Evolutionary conservation across 2,888 invertebrate genomes (phyloP).

Genomic region (Gnatocerus cornutus): DNA sequence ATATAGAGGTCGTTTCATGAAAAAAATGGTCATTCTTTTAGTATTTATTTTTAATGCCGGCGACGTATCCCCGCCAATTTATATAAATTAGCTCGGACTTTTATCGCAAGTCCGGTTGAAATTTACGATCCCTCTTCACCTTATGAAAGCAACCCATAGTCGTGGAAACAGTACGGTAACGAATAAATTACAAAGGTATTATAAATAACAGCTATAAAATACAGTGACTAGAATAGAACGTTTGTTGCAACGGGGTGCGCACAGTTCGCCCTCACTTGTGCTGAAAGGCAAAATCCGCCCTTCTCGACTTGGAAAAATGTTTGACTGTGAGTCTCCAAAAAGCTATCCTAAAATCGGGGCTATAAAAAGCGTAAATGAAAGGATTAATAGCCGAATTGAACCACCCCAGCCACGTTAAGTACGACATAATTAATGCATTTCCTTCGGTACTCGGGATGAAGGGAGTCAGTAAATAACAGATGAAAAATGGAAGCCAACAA

Average conservation of each 20-base stretch:
- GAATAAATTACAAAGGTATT: slow-evolving; percentile 43
- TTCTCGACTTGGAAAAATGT: slow-evolving; percentile 75
- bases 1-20: slow-evolving; percentile 2
- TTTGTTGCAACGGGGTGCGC: slow-evolving; percentile 12
- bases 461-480: slow-evolving; percentile 86
- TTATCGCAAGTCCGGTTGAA: background rate
- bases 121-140: slow-evolving; percentile 33
- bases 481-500: slow-evolving; percentile 92
- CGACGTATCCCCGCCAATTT: background rate
- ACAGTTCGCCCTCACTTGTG: slow-evolving; percentile 61
- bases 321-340: slow-evolving; percentile 88
- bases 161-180: slow-evolving; percentile 24
- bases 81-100: slow-evolving; percentile 10
- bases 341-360: slow-evolving; percentile 88
- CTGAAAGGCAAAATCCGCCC: slow-evolving; percentile 66
- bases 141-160: slow-evolving; percentile 23
- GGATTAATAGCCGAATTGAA: slow-evolving; percentile 93
- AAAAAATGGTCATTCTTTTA: slow-evolving; percentile 4
- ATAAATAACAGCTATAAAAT: slow-evolving; percentile 45
- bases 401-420: slow-evolving; percentile 92
- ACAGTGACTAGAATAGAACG: slow-evolving; percentile 48
- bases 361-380: slow-evolving; percentile 92
- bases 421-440: slow-evolving; percentile 77
- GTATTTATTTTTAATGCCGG: slow-evolving; percentile 7
- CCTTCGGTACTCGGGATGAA: slow-evolving; percentile 79